A percentile compares a stretch with the other conserved stretches of the same genome.
Conservation (phyloP, 2,113 vertebrate genomes). For the Acanthochromis polyacanthus region DNA sequence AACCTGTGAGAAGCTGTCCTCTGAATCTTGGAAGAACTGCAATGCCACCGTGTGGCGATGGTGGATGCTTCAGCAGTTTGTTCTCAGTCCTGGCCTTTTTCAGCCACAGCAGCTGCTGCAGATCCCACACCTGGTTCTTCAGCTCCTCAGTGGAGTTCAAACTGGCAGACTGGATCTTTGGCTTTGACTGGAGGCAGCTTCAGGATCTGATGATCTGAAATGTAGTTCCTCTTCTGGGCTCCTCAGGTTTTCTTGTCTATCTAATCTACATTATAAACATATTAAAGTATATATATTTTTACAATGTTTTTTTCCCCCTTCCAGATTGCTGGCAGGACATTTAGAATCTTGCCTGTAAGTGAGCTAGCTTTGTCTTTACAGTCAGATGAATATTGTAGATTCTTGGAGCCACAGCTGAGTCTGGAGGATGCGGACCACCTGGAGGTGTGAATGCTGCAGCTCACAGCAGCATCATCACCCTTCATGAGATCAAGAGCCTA, state of each 20-base stretch:
- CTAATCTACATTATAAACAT: constrained; percentile 11
- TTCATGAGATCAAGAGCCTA: background rate
- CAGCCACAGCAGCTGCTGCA: constrained; percentile 77
- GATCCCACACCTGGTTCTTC: constrained; percentile 79
- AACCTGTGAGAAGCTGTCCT: constrained; percentile 70
- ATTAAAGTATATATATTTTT: background rate
- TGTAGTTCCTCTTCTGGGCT: background rate
- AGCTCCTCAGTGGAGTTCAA: constrained; percentile 80
- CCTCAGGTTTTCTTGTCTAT: constrained; percentile 4
- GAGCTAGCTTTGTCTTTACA: constrained; percentile 53
- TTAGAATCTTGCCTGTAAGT: background rate
- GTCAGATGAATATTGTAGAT: constrained; percentile 49
- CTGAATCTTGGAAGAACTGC: constrained; percentile 69
- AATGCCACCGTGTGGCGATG: constrained; percentile 81
- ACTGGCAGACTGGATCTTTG: constrained; percentile 70
- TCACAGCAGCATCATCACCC: background rate
- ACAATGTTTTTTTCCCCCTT: constrained; percentile 6
- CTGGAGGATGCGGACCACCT: constrained; percentile 6
- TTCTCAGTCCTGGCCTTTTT: constrained; percentile 78
- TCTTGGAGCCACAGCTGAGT: background rate
- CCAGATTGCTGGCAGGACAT: background rate
- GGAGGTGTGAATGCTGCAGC: constrained; percentile 29
- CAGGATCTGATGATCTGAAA: background rate
- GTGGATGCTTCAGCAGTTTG: constrained; percentile 76
- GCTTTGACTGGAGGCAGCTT: constrained; percentile 48